These are phyloP conservation scores for Anthoscopus minutus DNA, from an alignment of 2,113 vertebrate species.

Conservation along the genomic window DNA sequence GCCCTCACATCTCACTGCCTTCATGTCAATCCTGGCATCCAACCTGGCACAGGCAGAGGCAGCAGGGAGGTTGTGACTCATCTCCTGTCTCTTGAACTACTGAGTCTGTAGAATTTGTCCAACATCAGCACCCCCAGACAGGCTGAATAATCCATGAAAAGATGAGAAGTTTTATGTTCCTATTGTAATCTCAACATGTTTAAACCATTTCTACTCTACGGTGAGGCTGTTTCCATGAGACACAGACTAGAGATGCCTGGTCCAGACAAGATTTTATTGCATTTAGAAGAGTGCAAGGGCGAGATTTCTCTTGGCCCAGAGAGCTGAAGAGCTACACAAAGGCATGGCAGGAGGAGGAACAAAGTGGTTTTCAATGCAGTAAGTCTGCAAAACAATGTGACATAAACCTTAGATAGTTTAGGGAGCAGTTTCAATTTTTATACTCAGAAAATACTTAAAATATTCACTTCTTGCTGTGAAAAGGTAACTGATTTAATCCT, in stretches of 20 bases:
- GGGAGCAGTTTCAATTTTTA: background rate
- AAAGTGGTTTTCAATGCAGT: background rate
- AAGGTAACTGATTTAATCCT: background rate
- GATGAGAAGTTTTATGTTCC: background rate
- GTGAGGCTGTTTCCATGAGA: background rate
- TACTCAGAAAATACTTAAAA: background rate
- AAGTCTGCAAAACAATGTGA: background rate
- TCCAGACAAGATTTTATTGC: background rate
- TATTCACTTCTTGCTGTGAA: background rate
- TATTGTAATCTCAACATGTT: background rate
- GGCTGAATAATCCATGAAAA: background rate
- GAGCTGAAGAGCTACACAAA: background rate
- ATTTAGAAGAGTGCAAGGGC: background rate
- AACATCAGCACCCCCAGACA: background rate
- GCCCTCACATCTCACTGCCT: background rate
- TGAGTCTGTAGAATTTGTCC: background rate
- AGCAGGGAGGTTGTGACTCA: background rate
- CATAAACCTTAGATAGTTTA: background rate
- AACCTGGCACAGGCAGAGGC: background rate
- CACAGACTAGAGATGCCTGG: background rate
- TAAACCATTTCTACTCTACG: background rate
- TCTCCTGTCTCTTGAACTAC: background rate
- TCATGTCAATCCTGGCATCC: background rate
- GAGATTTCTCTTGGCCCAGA: background rate
- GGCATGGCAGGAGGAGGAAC: background rate